Conservation (phyloP, 1,140 invertebrate genomes). For the Thalassaphorura encarpata region DNA sequence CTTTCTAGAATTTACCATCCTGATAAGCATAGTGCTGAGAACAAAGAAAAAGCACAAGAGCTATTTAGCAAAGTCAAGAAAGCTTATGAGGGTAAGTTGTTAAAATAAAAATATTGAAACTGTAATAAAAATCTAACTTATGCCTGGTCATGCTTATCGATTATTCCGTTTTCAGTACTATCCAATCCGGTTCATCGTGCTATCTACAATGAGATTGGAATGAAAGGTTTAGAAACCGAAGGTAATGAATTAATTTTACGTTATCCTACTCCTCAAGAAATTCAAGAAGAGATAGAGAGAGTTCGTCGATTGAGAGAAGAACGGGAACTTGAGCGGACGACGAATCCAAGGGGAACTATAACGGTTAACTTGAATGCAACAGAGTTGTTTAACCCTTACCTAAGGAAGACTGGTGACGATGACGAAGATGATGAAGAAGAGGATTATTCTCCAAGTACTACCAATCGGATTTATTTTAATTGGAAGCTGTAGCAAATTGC, state of each 20-base stretch:
- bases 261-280: conserved; percentile 83
- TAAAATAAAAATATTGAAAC: conserved; percentile 8
- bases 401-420: conserved; percentile 53
- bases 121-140: not conserved
- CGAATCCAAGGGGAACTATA: conserved; percentile 79
- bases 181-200: conserved; percentile 65
- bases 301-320: conserved; percentile 44
- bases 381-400: conserved; percentile 68
- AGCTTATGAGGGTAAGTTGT: conserved; percentile 75
- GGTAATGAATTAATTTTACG: conserved; percentile 85
- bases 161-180: conserved; percentile 48
- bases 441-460: not conserved
- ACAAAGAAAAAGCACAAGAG: conserved; percentile 76
- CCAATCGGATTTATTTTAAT: conserved; percentile 5
- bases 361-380: conserved; percentile 84
- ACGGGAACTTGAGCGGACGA: conserved; percentile 40
- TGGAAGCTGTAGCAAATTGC: too few relatives aligned
- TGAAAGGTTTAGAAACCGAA: conserved; percentile 73
- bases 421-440: conserved; percentile 37
- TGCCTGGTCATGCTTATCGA: too few relatives aligned
- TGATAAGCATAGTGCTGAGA: conserved; percentile 73
- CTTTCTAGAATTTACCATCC: conserved; percentile 88
- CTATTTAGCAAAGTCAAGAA: conserved; percentile 85
- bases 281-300: conserved; percentile 86
- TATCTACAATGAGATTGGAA: conserved; percentile 68